Evolutionary conservation across 2,797 vertebrate species (phyloP).

Genomic region (Myotis daubentonii): DNA sequence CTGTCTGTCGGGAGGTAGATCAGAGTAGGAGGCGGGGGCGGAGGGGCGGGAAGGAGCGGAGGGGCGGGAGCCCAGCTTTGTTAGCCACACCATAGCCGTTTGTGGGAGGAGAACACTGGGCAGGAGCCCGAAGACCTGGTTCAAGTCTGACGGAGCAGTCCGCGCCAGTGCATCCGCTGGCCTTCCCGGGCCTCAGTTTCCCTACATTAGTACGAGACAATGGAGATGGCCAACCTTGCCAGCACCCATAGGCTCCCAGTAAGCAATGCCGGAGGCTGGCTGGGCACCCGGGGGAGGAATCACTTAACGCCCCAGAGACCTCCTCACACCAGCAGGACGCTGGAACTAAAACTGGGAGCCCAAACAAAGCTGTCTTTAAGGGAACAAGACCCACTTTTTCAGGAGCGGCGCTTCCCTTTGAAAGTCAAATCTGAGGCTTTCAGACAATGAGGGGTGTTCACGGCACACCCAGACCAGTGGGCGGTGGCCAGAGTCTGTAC

Average conservation of each 20-base stretch:
- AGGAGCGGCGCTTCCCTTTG: not conserved
- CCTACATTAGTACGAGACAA: not conserved
- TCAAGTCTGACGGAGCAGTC: not conserved
- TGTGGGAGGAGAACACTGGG: not conserved
- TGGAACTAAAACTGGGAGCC: not conserved
- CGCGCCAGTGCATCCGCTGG: not conserved
- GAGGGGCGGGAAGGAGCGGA: no score
- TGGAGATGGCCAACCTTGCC: not conserved
- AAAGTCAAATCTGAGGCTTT: constrained; percentile 39
- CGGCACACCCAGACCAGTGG: not conserved
- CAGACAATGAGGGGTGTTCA: not conserved
- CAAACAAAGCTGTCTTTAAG: not conserved
- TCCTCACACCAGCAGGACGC: not conserved
- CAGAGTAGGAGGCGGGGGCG: not conserved
- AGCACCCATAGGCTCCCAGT: accelerated
- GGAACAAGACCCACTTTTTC: not conserved
- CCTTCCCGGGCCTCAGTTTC: not conserved
- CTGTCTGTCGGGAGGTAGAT: not conserved
- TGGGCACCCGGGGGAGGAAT: not conserved
- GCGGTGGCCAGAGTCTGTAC: not conserved
- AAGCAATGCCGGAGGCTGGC: not conserved
- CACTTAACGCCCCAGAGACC: not conserved
- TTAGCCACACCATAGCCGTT: no score
- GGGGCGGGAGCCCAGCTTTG: accelerated
- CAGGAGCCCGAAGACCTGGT: not conserved